These are phyloP conservation scores for Acleris holmiana DNA, from an alignment of 2,888 invertebrate genomes.

Conservation along the genomic window DNA sequence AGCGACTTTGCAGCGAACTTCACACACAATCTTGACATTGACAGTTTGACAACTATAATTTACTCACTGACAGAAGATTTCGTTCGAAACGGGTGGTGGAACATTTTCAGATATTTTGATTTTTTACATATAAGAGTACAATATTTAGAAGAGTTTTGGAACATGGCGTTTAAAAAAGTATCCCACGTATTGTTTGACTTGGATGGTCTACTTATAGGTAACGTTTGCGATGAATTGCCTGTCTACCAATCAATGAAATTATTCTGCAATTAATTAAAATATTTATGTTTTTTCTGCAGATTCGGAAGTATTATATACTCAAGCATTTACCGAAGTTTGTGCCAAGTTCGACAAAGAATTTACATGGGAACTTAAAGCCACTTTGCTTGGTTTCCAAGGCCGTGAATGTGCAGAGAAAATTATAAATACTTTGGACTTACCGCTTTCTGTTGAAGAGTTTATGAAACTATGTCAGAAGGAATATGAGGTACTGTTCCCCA, in stretches of 20 bases:
- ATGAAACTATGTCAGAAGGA: conserved; percentile 79
- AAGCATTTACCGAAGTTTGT: conserved; percentile 87
- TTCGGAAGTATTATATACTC: conserved; percentile 91
- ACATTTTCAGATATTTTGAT: background rate
- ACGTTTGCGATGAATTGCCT: conserved; percentile 37
- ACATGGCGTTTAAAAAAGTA: conserved; percentile 72
- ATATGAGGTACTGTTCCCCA: conserved; percentile 84
- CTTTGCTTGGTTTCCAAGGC: conserved; percentile 88
- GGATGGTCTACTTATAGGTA: conserved; percentile 85
- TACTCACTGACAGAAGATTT: too few species aligned
- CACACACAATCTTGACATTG: too few species aligned
- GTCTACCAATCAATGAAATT: background rate
- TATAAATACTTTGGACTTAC: conserved; percentile 84
- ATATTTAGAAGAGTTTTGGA: conserved; percentile 3
- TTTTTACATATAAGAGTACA: background rate
- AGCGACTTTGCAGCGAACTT: too few species aligned
- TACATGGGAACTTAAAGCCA: conserved; percentile 91
- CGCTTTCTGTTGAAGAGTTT: conserved; percentile 87
- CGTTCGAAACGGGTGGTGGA: background rate
- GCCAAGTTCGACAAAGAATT: conserved; percentile 88
- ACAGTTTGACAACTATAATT: too few species aligned
- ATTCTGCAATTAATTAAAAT: conserved; percentile 3
- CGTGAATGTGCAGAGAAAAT: conserved; percentile 86
- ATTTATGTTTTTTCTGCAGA: conserved; percentile 80
- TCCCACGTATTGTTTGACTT: conserved; percentile 86